Evolutionary conservation across 1,140 invertebrate genomes (phyloP).

Genomic region (Diabrotica virgifera): DNA sequence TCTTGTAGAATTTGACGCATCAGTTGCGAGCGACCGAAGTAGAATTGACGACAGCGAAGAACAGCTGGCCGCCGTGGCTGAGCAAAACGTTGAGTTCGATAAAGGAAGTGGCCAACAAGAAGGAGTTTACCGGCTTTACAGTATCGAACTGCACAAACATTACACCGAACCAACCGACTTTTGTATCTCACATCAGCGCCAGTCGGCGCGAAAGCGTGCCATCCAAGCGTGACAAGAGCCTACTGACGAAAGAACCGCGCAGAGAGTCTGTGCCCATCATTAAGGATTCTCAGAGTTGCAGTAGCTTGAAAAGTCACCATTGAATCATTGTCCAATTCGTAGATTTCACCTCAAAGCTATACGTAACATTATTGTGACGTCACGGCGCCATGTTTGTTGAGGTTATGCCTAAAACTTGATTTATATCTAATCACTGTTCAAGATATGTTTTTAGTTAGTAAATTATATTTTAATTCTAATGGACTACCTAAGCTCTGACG

Average conservation of each 20-base stretch:
- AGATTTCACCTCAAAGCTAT: neutral
- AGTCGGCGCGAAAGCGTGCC: constrained; percentile 43
- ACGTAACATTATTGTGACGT: too few species aligned
- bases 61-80: constrained; percentile 81
- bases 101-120: constrained; percentile 47
- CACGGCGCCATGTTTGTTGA: too few species aligned
- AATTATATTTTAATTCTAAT: too few species aligned
- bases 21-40: constrained; percentile 78
- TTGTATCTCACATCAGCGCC: constrained; percentile 44
- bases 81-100: constrained; percentile 74
- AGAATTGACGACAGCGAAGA: constrained; percentile 76
- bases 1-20: constrained; percentile 82
- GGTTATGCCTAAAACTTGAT: too few species aligned
- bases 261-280: constrained; percentile 40
- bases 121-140: constrained; percentile 40
- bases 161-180: constrained; percentile 36
- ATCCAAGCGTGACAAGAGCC: constrained; percentile 26
- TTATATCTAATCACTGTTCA: too few species aligned
- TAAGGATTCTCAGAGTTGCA: constrained; percentile 48
- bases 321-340: neutral
- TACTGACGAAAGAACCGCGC: constrained; percentile 29
- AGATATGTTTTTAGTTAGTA: too few species aligned
- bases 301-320: constrained; percentile 44
- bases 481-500: too few species aligned
- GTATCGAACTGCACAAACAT: constrained; percentile 23